Evolutionary conservation across 2,888 invertebrate genomes (phyloP).

Genomic region (Caenorhabditis plicata): DNA sequence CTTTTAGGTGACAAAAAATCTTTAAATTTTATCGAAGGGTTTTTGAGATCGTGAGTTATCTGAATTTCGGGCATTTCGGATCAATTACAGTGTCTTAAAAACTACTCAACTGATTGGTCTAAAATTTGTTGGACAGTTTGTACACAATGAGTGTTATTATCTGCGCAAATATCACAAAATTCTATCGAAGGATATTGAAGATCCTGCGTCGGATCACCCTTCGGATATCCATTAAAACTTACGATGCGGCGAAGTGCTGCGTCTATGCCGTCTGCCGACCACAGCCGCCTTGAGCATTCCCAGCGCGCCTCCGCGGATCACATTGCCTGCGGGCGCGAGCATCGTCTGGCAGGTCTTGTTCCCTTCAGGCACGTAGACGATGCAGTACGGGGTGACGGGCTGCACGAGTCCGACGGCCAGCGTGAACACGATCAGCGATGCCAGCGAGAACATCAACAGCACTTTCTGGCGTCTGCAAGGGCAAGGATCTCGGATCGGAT

Average conservation of each 20-base stretch:
- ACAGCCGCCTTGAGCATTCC: constrained; percentile 53
- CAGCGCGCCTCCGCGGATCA: constrained; percentile 55
- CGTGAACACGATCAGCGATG: constrained; percentile 95
- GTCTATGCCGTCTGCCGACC: constrained; percentile 37
- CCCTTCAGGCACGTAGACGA: constrained; percentile 41
- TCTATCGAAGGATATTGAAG: too few species aligned
- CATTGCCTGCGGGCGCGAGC: constrained; percentile 48
- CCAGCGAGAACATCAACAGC: constrained; percentile 83
- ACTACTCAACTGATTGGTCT: too few species aligned
- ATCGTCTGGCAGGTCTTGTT: constrained; percentile 39
- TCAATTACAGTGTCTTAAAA: too few species aligned
- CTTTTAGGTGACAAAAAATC: too few species aligned
- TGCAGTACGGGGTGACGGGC: constrained; percentile 77
- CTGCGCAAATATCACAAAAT: neutral
- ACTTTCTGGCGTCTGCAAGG: constrained; percentile 69
- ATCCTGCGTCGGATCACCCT: too few species aligned
- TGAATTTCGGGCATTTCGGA: too few species aligned
- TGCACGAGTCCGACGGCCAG: constrained; percentile 91
- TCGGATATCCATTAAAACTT: too few species aligned
- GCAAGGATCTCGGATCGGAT: neutral
- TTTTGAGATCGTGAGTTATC: too few species aligned
- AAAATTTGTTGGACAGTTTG: too few species aligned
- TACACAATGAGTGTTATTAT: too few species aligned
- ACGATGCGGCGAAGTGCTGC: constrained; percentile 49
- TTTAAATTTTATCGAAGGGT: too few species aligned